Evolutionary conservation across 2,113 vertebrate genomes (phyloP), one percentile per base, ranked within the genome.

Genomic region (Tautogolabrus adspersus): DNA sequence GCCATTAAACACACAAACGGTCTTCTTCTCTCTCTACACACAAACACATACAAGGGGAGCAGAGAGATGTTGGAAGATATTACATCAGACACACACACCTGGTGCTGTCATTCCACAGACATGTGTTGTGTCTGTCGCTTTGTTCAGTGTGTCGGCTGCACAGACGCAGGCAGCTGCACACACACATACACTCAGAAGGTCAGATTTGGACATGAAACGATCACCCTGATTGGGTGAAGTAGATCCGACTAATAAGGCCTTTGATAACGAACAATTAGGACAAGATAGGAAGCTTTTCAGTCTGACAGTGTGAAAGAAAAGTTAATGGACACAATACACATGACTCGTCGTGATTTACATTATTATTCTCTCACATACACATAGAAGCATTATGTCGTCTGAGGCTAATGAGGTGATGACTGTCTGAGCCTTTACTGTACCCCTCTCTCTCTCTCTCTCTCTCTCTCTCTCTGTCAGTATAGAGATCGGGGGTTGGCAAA

Each of bases 361-460:
- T n/a, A 21, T 11, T 12, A 46, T 8, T 18, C 19, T 40, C 19
- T 40, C n/a, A 3, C 47, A 21, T 15, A 34, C 55, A 6, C 60
- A 63, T 8, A 46, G 1, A 79, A n/a, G 22, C 44, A 19, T 22
- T 37, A 55, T 49, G 66, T 23, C 58, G 69, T 68, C 34, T 42
- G 10, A 64, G 80, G 73, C 70, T 88, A 88, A 92, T 92, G 82
- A 88, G 86, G 62, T 77, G 68, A 79, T 77, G 79, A 77, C 67
- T 74, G 46, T 72, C 49, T 71, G 34, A 38, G 62, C 22, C 16
- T 72, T 80, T 62, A 34, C 65, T 51, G 49, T 37, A 30, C 52
- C 65, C 38, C 38, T 40, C 38, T 40, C 38, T 40, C 38, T 40
- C 58, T 16, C 75, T 19, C 71, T 23, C 57, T 59, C 55, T 26